These are phyloP conservation scores for Neomorphus geoffroyi DNA, from an alignment of 2,797 vertebrate species.

Conservation along the genomic window DNA sequence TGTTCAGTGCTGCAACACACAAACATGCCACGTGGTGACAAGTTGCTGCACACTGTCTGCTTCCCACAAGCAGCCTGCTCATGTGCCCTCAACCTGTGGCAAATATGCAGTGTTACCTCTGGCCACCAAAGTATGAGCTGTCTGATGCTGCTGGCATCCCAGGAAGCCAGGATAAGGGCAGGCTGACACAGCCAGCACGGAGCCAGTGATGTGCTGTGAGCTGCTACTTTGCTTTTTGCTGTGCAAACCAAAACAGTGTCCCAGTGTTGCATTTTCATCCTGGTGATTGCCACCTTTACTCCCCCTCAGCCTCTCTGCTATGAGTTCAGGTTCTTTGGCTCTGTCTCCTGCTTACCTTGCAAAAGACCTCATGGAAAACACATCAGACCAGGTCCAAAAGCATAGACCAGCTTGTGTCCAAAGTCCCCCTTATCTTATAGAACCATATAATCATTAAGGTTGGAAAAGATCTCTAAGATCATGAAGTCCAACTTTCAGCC, in stretches of 20 bases:
- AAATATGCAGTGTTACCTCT: background rate
- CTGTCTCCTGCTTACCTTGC: background rate
- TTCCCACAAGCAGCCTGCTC: background rate
- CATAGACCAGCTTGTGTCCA: background rate
- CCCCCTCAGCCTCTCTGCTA: background rate
- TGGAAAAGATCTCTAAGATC: too few relatives aligned
- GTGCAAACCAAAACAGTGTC: background rate
- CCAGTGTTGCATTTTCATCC: rapidly evolving
- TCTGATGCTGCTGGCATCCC: background rate
- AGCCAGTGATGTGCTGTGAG: rapidly evolving
- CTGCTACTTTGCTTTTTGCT: background rate
- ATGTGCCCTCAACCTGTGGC: rapidly evolving
- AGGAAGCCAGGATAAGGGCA: background rate
- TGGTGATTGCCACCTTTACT: background rate
- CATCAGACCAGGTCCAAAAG: background rate
- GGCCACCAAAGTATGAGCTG: background rate
- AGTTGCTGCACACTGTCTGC: background rate
- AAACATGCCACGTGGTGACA: rapidly evolving
- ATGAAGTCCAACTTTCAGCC: too few relatives aligned
- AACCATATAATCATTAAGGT: too few relatives aligned
- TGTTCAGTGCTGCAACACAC: background rate
- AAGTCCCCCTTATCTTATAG: background rate
- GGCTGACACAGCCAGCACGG: rapidly evolving
- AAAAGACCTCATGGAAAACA: background rate
- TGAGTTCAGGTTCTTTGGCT: background rate